Base-by-base conservation (phyloP, 2,888 invertebrate species). In the Tanytarsus gracilentus region DNA sequence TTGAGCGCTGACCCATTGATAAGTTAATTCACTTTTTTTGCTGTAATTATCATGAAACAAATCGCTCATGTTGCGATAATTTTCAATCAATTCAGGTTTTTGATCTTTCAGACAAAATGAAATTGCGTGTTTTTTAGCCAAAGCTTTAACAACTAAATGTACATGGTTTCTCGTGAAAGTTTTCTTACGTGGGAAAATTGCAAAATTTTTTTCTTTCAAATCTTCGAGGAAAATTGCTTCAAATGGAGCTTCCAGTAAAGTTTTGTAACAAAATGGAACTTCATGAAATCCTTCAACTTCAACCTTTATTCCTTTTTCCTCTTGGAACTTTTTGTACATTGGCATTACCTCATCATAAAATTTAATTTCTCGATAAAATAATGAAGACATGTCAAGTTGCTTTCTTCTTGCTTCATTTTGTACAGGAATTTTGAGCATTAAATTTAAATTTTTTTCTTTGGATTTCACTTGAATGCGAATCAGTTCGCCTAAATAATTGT, bases 191-290 rank as follows among this genome's bases (percentile, higher is more conserved):
- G n/a, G n/a, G n/a, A n/a, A n/a, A n/a, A n/a, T n/a, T n/a, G n/a
- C 64, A 65, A 72, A 78, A 8, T 72, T 73, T 25, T 67, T 65
- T n/a, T 66, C 63, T 58, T 69, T 67, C 21, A 78, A 66, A 65
- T 78, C 78, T 65, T 76, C 77, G 71, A 78, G 70, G 18, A 76
- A 73, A 14, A 77, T 74, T 14, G 74, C 70, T 65, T 77, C 74
- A 40, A 70, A 64, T 39, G 67, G 67, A 9, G 76, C 76, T 0
- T 70, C 68, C 7, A 63, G 66, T 8, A 67, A 62, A 2, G 63
- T 66, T 21, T 62, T 63, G 18, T 65, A 65, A 29, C 68, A 70
- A 2, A 52, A 62, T 3, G 70, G 68, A 39, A 66, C 64, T 40
- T 70, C 68, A 29, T 62, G 61, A 60, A 72, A 72, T 1, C 67